A percentile compares a stretch with the other conserved stretches of the same genome.
These are phyloP conservation scores for Sorex maritimensis DNA, from an alignment of 2,797 vertebrate species.

Conservation along the genomic window DNA sequence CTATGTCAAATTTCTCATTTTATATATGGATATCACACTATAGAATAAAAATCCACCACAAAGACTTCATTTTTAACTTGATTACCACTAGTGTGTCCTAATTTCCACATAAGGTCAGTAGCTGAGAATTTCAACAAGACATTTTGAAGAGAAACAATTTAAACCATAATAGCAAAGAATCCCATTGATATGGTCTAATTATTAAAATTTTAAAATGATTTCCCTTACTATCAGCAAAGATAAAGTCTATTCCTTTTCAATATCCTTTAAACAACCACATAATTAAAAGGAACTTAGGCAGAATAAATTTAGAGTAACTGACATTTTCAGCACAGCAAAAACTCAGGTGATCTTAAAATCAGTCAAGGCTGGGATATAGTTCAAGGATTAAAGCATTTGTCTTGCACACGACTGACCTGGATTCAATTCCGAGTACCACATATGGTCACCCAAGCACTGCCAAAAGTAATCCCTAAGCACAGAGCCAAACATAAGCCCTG, in stretches of 20 bases:
- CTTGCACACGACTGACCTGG: no score
- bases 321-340: conserved; percentile 57
- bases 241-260: neutral
- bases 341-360: conserved; percentile 42
- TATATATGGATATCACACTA: neutral
- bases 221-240: conserved; percentile 20
- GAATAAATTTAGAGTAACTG: neutral
- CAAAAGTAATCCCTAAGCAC: neutral
- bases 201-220: conserved; percentile 7
- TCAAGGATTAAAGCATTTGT: neutral
- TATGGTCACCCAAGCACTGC: neutral
- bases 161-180: neutral
- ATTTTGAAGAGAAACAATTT: neutral
- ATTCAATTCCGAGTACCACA: neutral
- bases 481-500: no score
- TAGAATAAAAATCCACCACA: neutral
- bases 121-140: neutral
- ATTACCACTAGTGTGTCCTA: neutral
- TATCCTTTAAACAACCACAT: conserved; percentile 33
- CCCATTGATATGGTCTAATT: neutral
- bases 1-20: neutral
- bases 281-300: conserved; percentile 63
- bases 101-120: neutral
- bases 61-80: neutral
- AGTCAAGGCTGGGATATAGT: neutral